These are phyloP conservation scores for Chrysemys picta DNA, from an alignment of 2,113 vertebrate genomes.

Conservation along the genomic window DNA sequence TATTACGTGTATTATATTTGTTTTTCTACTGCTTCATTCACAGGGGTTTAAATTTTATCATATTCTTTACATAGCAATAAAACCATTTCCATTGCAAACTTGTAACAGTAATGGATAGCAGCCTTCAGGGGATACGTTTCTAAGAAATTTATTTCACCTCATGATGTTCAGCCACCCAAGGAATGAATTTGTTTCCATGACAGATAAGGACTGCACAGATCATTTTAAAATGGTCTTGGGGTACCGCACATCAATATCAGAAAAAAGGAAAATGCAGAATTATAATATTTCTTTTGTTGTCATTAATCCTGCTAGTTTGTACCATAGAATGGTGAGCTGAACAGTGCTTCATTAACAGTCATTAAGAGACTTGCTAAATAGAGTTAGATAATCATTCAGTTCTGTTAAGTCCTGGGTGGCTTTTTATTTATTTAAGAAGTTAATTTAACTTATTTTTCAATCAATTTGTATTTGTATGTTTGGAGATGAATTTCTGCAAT, in stretches of 20 bases:
- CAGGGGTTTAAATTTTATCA: conserved; percentile 75
- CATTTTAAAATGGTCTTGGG: conserved; percentile 70
- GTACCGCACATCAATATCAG: conserved; percentile 57
- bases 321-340: conserved; percentile 18
- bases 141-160: conserved; percentile 80
- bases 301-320: conserved; percentile 50
- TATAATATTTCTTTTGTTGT: conserved; percentile 48
- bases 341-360: conserved; percentile 51
- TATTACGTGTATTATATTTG: conserved; percentile 64
- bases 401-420: neutral
- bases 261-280: conserved; percentile 38
- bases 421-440: conserved; percentile 23
- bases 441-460: neutral
- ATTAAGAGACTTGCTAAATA: conserved; percentile 49
- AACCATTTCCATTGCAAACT: conserved; percentile 77
- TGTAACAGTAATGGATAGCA: conserved; percentile 79
- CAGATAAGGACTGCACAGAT: conserved; percentile 73
- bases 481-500: conserved; percentile 29
- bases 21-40: conserved; percentile 71
- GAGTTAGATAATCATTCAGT: neutral
- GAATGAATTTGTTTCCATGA: conserved; percentile 77
- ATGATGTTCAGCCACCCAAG: conserved; percentile 72
- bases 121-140: conserved; percentile 76
- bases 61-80: conserved; percentile 62
- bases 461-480: neutral